Evolutionary conservation across 2,797 vertebrate genomes (phyloP).

Genomic region (Falco cherrug): DNA sequence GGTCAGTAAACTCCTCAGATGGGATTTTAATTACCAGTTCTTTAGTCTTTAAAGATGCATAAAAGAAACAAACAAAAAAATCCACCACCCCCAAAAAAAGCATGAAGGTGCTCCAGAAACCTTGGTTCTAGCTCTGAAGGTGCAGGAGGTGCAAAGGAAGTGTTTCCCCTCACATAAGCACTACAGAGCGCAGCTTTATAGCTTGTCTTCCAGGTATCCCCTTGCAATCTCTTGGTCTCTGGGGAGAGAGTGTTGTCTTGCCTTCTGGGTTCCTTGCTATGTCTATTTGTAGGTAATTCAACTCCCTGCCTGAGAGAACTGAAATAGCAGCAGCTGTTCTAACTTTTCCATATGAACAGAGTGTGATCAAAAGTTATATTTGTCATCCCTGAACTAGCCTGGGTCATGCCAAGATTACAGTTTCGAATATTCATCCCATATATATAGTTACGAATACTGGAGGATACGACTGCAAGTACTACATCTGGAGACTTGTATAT

Average conservation of each 20-base stretch:
- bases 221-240: neutral
- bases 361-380: constrained; percentile 33
- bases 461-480: neutral
- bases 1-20: neutral
- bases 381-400: neutral
- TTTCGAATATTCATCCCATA: neutral
- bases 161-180: neutral
- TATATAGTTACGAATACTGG: neutral
- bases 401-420: neutral
- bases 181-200: neutral
- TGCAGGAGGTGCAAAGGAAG: neutral
- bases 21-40: neutral
- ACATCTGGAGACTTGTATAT: neutral
- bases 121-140: neutral
- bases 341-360: neutral
- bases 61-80: neutral
- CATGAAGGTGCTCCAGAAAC: neutral
- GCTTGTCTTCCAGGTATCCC: neutral
- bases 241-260: neutral
- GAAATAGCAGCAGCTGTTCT: constrained; percentile 54
- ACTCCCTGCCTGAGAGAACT: neutral
- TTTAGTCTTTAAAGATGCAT: neutral
- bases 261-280: neutral
- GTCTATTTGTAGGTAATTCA: constrained; percentile 20
- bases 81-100: neutral